Percentiles rank a stretch among this genome's conserved stretches.
Conservation (phyloP, 92 coral and sea anemone genomes). For the Paragorgia papillata region DNA sequence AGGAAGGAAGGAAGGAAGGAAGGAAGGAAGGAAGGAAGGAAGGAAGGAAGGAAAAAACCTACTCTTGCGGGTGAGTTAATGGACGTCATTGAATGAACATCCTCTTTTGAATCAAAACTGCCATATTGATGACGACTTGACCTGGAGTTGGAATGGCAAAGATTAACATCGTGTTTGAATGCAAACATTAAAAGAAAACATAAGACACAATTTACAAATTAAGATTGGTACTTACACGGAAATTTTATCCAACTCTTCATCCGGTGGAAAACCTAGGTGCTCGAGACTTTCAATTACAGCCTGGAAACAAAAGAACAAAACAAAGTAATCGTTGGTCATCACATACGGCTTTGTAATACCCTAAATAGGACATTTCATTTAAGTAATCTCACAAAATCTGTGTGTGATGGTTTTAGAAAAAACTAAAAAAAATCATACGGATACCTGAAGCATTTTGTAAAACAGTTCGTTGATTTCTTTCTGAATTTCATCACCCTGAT, state of each 20-base stretch:
- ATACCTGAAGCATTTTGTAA: conserved; percentile 91
- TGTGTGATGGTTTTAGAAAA: neutral
- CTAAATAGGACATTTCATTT: too few species aligned
- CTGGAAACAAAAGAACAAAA: conserved; percentile 39
- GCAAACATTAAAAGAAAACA: too few species aligned
- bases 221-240: conserved; percentile 69
- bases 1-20: neutral
- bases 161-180: too few species aligned
- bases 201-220: neutral
- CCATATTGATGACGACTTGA: conserved; percentile 58
- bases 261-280: conserved; percentile 88
- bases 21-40: conserved; percentile 1
- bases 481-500: conserved; percentile 42
- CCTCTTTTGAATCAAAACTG: conserved; percentile 55
- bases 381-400: too few species aligned
- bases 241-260: conserved; percentile 82
- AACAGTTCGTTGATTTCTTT: conserved; percentile 78
- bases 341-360: too few species aligned
- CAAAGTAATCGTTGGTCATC: too few species aligned
- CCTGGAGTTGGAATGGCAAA: neutral
- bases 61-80: conserved; percentile 57
- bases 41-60: conserved; percentile 2
- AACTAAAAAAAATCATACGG: too few species aligned
- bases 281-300: conserved; percentile 89
- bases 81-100: conserved; percentile 38